Evolutionary conservation across 2,888 invertebrate genomes (phyloP).

Genomic region (Dastarcus helophoroides): DNA sequence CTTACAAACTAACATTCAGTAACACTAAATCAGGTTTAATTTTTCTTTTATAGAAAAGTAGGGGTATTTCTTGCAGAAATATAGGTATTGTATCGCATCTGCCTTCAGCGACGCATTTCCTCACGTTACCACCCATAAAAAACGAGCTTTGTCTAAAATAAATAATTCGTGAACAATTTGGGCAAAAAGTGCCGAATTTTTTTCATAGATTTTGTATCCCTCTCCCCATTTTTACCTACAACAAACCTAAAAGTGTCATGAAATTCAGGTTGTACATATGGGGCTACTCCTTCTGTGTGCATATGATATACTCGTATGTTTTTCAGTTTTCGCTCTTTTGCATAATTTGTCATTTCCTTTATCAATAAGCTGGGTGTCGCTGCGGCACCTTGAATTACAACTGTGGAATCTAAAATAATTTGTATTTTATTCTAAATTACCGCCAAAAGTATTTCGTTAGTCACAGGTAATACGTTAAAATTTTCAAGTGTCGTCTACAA

Average conservation of each 20-base stretch:
- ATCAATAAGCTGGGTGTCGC: slow-evolving; percentile 79
- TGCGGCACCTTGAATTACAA: slow-evolving; percentile 84
- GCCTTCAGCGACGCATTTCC: slow-evolving; percentile 77
- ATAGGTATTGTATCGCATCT: slow-evolving; percentile 81
- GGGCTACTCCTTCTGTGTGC: slow-evolving; percentile 78
- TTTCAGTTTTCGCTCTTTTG: slow-evolving; percentile 54
- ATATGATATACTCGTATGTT: slow-evolving; percentile 80
- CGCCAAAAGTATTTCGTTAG: slow-evolving; percentile 1
- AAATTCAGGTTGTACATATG: slow-evolving; percentile 61
- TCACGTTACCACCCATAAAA: slow-evolving; percentile 88
- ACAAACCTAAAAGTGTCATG: slow-evolving; percentile 57
- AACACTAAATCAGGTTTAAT: slow-evolving; percentile 75
- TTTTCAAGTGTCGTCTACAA: too few species aligned
- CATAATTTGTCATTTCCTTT: slow-evolving; percentile 70
- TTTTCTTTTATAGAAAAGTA: slow-evolving; percentile 74
- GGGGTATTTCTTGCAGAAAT: slow-evolving; percentile 87
- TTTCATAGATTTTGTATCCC: too few species aligned
- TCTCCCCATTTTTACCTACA: too few species aligned
- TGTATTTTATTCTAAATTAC: too few species aligned
- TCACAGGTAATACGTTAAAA: neutral
- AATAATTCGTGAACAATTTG: slow-evolving; percentile 1
- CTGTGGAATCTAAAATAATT: slow-evolving; percentile 60
- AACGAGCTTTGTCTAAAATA: slow-evolving; percentile 67
- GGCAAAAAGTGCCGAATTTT: neutral
- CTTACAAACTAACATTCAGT: slow-evolving; percentile 46